A percentile compares a stretch with the other conserved stretches of the same genome.
phyloP scores from a whole-genome alignment of 1,140 invertebrate genomes.

The Lordiphosa mommai region DNA sequence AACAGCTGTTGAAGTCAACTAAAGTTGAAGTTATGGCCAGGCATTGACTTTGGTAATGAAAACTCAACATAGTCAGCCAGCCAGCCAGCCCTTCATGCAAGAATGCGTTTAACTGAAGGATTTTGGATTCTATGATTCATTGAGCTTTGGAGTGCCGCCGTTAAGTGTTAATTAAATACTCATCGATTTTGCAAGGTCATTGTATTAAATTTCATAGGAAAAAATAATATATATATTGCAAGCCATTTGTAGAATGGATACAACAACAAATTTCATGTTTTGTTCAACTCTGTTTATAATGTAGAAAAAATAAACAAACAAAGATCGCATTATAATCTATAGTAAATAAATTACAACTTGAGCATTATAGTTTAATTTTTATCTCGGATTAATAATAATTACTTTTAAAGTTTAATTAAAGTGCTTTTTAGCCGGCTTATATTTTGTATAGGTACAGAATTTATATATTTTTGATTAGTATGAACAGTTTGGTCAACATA shows the following conservation, averaged over 20 bases:
- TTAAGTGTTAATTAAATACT: conserved; percentile 43
- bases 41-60: conserved; percentile 69
- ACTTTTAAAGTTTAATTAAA: too few relatives aligned
- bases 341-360: too few relatives aligned
- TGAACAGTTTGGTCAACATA: too few relatives aligned
- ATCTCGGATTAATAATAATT: too few relatives aligned
- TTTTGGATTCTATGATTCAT: conserved; percentile 5
- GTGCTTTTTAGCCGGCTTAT: too few relatives aligned
- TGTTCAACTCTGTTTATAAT: too few relatives aligned
- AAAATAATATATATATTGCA: conserved; percentile 7
- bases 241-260: conserved; percentile 14
- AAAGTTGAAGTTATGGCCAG: conserved; percentile 8
- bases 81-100: conserved; percentile 57
- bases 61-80: conserved; percentile 14
- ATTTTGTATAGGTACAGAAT: too few relatives aligned
- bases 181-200: conserved; percentile 23
- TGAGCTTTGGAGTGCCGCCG: neutral
- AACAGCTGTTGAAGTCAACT: conserved; percentile 28
- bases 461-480: too few relatives aligned
- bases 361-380: too few relatives aligned
- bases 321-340: too few relatives aligned
- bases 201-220: conserved; percentile 29
- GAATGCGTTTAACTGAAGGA: conserved; percentile 56
- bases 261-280: neutral
- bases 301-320: too few relatives aligned